Evolutionary conservation across 2,113 vertebrate species (phyloP).

Genomic region (Perccottus glenii): DNA sequence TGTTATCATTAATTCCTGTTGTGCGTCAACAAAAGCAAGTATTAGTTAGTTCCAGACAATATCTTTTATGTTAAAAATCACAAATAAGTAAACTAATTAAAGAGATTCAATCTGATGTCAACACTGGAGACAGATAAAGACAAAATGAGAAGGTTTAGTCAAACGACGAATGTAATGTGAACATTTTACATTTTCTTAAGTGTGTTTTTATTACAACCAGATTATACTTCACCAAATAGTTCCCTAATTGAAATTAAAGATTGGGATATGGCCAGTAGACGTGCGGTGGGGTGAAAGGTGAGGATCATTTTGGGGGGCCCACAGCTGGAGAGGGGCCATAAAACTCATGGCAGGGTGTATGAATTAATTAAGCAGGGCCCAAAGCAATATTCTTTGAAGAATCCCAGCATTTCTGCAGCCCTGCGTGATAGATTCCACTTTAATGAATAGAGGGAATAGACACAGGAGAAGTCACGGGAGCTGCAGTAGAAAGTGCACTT

Average conservation of each 20-base stretch:
- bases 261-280: slow-evolving; percentile 41
- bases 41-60: no score
- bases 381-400: slow-evolving; percentile 64
- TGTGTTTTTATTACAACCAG: slow-evolving; percentile 24
- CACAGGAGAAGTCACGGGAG: slow-evolving; percentile 15
- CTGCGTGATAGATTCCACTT: slow-evolving; percentile 54
- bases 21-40: not conserved
- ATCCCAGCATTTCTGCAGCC: slow-evolving; percentile 56
- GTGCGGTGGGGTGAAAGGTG: slow-evolving; percentile 44
- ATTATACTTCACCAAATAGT: slow-evolving; percentile 13
- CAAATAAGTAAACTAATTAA: slow-evolving; percentile 5
- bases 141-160: not conserved
- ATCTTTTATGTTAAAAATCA: not conserved
- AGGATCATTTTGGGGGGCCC: slow-evolving; percentile 54
- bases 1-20: not conserved
- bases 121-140: not conserved
- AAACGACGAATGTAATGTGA: not conserved
- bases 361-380: slow-evolving; percentile 72
- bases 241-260: slow-evolving; percentile 58
- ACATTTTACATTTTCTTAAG: slow-evolving; percentile 11
- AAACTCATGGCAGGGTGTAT: slow-evolving; percentile 65
- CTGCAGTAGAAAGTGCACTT: slow-evolving; percentile 1
- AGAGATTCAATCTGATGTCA: not conserved
- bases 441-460: slow-evolving; percentile 70
- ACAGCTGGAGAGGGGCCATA: slow-evolving; percentile 59